phyloP scores from a whole-genome alignment of 1,140 invertebrate species.

The Magallana angulata region DNA sequence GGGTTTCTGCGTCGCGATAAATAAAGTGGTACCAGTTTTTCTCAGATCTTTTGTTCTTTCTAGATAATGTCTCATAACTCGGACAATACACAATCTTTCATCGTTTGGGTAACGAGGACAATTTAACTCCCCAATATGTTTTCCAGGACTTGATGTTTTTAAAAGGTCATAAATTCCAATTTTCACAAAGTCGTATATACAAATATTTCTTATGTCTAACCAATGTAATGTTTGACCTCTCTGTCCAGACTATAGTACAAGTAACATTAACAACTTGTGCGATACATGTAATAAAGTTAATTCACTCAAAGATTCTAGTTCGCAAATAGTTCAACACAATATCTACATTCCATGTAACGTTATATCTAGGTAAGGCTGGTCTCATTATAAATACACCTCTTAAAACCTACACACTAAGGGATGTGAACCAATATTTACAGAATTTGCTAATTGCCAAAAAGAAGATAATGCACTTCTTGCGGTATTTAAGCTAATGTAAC shows the following conservation, averaged over 20 bases:
- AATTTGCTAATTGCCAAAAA: background rate
- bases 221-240: too few species aligned
- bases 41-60: conserved; percentile 9
- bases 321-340: conserved; percentile 22
- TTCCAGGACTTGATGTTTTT: background rate
- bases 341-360: conserved; percentile 38
- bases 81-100: background rate
- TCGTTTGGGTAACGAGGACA: background rate
- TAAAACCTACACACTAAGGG: conserved; percentile 19
- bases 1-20: conserved; percentile 20
- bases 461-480: conserved; percentile 42
- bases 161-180: background rate
- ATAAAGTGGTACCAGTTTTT: background rate
- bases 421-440: background rate
- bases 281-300: conserved; percentile 31
- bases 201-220: too few species aligned
- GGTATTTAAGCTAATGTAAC: conserved; percentile 46
- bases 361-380: conserved; percentile 39
- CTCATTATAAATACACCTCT: conserved; percentile 45
- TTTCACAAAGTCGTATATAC: too few species aligned
- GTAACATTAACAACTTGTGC: background rate
- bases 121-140: background rate
- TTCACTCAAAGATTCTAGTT: background rate
- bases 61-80: background rate
- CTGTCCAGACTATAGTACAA: too few species aligned